Base-by-base conservation (phyloP, 2,113 vertebrate genomes). In the Neodon shergylaensis region DNA sequence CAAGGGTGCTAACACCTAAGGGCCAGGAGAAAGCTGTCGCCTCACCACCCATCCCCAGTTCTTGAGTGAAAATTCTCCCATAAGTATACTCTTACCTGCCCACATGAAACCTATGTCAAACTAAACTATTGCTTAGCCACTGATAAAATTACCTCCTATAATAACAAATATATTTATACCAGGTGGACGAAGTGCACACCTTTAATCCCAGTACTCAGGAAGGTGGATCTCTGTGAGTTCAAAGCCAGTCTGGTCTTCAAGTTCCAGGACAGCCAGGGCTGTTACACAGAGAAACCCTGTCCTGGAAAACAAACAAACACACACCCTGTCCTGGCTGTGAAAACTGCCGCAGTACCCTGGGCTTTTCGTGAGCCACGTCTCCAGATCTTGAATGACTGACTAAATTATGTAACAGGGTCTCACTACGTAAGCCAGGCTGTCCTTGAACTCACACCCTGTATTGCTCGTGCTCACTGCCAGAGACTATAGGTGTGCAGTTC, bases 61-160 rank as follows among this genome's bases (percentile, higher is more conserved):
- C 52, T 17, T 66, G 21, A 77, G n/a, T 79, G n/a, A 88, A 95
- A 92, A 90, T 49, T 82, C 81, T 79, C 84, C 87, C 73, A 31
- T 54, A 73, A 70, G 74, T 58, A 91, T 22, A 28, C 49, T 88
- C 96, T 92, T 84, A 79, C 70, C 70, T 92, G 47, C 16, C 73
- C 44, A 61, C 42, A 81, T 13, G 39, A 88, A 90, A 72, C 39
- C 17, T 70, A 85, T 1, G 5, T 44, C 28, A 84, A 92, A 89
- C 7, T 61, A 61, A 66, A 77, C 54, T 5, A 82, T 58, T 83
- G 54, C 9, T 31, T 66, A 93, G 85, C n/a, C 93, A 70, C 84
- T 88, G 78, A 12, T 49, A 66, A 94, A 52, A 66, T 88, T 24
- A 8, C 21, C 65, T 83, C 81, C 92, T 82, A 36, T 68, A 28